These are phyloP conservation scores for Coturnix japonica DNA, from an alignment of 2,113 vertebrate genomes.

Conservation along the genomic window DNA sequence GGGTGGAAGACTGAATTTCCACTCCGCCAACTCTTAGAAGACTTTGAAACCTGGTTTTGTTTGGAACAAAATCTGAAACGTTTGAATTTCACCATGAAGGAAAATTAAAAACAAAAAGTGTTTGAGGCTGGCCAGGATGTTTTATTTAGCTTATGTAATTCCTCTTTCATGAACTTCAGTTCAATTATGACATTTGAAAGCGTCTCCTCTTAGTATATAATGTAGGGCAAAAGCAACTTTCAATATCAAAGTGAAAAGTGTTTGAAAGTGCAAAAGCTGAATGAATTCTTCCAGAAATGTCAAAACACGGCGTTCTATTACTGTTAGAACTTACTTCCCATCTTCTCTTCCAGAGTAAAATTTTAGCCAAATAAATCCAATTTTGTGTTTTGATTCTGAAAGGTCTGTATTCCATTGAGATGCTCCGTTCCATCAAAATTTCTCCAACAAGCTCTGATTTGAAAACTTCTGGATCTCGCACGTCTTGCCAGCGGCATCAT, in stretches of 20 bases:
- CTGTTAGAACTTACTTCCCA: slow-evolving; percentile 8
- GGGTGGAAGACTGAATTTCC: slow-evolving; percentile 24
- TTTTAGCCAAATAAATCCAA: slow-evolving; percentile 10
- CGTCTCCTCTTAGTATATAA: background rate
- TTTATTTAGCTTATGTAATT: slow-evolving; percentile 55
- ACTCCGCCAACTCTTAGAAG: slow-evolving; percentile 26
- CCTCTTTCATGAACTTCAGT: background rate
- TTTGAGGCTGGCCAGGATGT: slow-evolving; percentile 39
- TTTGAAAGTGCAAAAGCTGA: slow-evolving; percentile 35
- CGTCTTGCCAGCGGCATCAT: slow-evolving; percentile 56
- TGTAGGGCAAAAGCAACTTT: slow-evolving; percentile 13
- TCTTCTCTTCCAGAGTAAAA: slow-evolving; percentile 37
- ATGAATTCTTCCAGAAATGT: slow-evolving; percentile 7
- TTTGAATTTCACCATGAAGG: slow-evolving; percentile 28
- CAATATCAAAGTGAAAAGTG: slow-evolving; percentile 12
- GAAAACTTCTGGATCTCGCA: slow-evolving; percentile 52
- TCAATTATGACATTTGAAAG: slow-evolving; percentile 35
- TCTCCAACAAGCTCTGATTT: slow-evolving; percentile 18
- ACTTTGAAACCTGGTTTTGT: slow-evolving; percentile 26
- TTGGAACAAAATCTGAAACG: slow-evolving; percentile 38
- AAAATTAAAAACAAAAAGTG: slow-evolving; percentile 51
- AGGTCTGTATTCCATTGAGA: slow-evolving; percentile 18
- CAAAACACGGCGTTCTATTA: background rate
- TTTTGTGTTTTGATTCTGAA: slow-evolving; percentile 38
- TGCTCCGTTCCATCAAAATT: background rate